These are phyloP conservation scores for Drosophila lowei DNA, from an alignment of 1,140 invertebrate genomes.

Conservation along the genomic window DNA sequence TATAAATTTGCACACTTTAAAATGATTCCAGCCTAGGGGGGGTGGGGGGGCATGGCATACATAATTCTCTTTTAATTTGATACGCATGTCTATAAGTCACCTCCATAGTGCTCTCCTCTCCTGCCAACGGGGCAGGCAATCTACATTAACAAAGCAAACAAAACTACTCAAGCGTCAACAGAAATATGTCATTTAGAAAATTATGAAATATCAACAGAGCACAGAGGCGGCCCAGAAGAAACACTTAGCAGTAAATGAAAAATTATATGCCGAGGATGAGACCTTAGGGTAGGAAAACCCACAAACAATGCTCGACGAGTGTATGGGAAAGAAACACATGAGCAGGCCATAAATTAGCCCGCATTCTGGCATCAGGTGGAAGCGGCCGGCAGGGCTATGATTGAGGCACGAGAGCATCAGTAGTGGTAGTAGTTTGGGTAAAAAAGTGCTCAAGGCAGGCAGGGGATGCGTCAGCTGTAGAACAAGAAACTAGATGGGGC, in stretches of 20 bases:
- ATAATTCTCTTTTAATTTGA: constrained; percentile 16
- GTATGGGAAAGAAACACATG: constrained; percentile 38
- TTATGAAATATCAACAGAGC: constrained; percentile 65
- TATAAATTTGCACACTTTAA: no score
- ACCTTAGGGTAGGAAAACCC: constrained; percentile 37
- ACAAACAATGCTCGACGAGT: constrained; percentile 23
- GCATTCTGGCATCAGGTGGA: constrained; percentile 74
- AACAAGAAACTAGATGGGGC: constrained; percentile 40
- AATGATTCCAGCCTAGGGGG: no score
- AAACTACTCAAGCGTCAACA: constrained; percentile 66
- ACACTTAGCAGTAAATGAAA: constrained; percentile 74
- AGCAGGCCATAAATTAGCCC: constrained; percentile 77
- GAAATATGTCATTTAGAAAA: constrained; percentile 74
- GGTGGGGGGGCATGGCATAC: background rate
- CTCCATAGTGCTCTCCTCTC: constrained; percentile 3
- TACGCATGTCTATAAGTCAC: constrained; percentile 18
- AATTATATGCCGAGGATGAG: constrained; percentile 58
- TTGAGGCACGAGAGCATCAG: constrained; percentile 34
- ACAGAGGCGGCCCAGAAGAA: constrained; percentile 32
- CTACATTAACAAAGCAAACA: constrained; percentile 72
- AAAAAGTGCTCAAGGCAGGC: constrained; percentile 30
- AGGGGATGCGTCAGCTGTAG: constrained; percentile 44
- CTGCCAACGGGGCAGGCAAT: constrained; percentile 20
- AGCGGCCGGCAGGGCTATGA: constrained; percentile 47
- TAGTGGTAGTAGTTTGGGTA: constrained; percentile 36